Base-by-base conservation (phyloP, 2,888 invertebrate genomes). In the Xylota sylvarum region DNA sequence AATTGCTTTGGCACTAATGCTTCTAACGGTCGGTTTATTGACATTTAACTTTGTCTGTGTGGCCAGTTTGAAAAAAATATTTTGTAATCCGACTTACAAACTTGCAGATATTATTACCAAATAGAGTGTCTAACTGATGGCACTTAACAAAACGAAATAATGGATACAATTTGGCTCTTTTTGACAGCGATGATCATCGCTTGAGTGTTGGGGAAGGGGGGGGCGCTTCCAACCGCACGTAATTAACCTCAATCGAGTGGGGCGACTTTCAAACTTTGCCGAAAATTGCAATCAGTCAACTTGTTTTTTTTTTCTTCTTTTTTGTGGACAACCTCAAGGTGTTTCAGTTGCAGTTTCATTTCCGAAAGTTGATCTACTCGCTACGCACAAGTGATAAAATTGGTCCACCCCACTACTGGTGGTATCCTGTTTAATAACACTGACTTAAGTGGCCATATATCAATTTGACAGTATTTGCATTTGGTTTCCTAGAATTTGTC, bases 301-400 rank as follows among this genome's bases (percentile, higher is more conserved):
- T 32, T 32, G 5, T 32, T 2, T 32, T 32, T 32, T 32, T 2
- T n/a, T 40, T 12, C 4, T 40, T 40, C 1, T 37, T 43, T n/a
- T 43, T 14, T 60, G 14, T 3, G n/a, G 62, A 65, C 50, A 58
- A 58, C 35, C 30, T 79, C 79, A 79, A 72, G 79, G 79, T 37
- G 32, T 58, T 70, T 56, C 43, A 7, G 55, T 62, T 60, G 73
- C 70, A 58, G 58, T 72, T 78, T 69, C 50, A 50, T 80, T 85
- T 85, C 85, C 85, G 85, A 85, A 85, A 85, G 85, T 85, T 85
- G 85, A 48, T 70, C 10, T 37, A 81, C 80, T 76, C 64, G 32
- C 46, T 30, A 80, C 78, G 65, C 73, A 85, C 73, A 30, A 10
- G 67, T 70, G 40, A 60, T 19, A 17, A 50, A 43, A 50, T 56